Conservation (phyloP, 2,797 vertebrate species). For the Enteromius fasciolatus region DNA sequence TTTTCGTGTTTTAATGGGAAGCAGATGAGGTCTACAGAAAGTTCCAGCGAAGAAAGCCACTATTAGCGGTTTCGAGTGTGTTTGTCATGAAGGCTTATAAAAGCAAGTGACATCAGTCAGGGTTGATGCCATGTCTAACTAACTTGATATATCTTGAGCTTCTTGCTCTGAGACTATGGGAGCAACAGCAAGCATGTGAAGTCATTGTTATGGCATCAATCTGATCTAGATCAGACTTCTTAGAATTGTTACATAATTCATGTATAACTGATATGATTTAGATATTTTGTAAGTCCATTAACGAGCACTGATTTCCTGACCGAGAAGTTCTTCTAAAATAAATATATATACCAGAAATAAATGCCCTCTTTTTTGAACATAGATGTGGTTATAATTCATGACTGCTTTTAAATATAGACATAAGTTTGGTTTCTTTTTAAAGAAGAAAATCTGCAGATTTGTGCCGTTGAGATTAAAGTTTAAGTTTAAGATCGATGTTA, state of each 20-base stretch:
- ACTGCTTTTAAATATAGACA: background rate
- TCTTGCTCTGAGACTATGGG: background rate
- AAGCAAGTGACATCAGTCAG: background rate
- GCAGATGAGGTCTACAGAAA: background rate
- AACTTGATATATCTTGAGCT: background rate
- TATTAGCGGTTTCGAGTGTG: background rate
- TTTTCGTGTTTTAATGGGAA: slow-evolving; percentile 11
- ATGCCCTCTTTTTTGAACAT: background rate
- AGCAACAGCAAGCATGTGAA: background rate
- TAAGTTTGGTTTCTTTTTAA: background rate
- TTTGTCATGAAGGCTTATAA: slow-evolving; percentile 4
- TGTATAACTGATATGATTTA: background rate
- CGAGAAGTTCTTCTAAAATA: background rate
- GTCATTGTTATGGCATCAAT: background rate
- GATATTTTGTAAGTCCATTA: background rate
- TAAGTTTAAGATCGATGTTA: background rate
- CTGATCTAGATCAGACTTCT: slow-evolving; percentile 1
- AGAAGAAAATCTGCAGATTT: background rate
- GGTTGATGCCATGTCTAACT: background rate
- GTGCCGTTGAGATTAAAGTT: background rate
- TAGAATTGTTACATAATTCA: background rate
- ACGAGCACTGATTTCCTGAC: background rate
- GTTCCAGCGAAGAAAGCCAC: slow-evolving; percentile 4
- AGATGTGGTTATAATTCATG: background rate
- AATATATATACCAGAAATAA: background rate